phyloP scores from a whole-genome alignment of 2,888 invertebrate species.

The Ptilodon capucinus region DNA sequence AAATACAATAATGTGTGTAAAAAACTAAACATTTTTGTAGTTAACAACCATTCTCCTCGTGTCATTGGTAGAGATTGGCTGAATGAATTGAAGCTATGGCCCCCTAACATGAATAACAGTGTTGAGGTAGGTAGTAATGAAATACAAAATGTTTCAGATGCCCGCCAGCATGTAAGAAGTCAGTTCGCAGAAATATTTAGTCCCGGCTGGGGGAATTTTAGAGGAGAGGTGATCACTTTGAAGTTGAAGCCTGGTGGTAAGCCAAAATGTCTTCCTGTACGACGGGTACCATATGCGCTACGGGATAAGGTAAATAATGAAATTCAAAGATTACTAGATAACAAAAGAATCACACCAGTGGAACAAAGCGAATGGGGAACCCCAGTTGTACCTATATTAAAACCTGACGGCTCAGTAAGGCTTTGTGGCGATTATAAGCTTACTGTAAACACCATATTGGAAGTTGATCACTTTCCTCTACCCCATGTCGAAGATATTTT shows the following conservation, averaged over 20 bases:
- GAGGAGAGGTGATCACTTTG: not conserved
- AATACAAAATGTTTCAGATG: not conserved
- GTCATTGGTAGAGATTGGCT: not conserved
- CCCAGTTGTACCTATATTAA: not conserved
- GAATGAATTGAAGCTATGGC: too few species aligned
- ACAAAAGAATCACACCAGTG: not conserved
- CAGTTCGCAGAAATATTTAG: not conserved
- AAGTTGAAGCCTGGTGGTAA: not conserved
- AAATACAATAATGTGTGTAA: not conserved
- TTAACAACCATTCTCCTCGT: not conserved
- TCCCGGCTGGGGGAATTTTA: not conserved
- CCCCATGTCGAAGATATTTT: not conserved
- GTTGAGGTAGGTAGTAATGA: not conserved
- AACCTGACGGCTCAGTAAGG: not conserved
- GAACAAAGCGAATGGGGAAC: not conserved
- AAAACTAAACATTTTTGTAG: not conserved
- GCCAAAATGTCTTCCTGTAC: not conserved
- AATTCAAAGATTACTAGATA: not conserved
- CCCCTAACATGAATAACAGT: too few species aligned
- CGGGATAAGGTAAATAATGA: not conserved
- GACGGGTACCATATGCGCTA: not conserved
- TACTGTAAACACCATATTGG: not conserved
- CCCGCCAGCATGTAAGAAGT: not conserved
- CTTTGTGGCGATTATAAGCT: not conserved
- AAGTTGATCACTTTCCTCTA: not conserved